Evolutionary conservation across 2,113 vertebrate genomes (phyloP).

Genomic region (Callionymus lyra): DNA sequence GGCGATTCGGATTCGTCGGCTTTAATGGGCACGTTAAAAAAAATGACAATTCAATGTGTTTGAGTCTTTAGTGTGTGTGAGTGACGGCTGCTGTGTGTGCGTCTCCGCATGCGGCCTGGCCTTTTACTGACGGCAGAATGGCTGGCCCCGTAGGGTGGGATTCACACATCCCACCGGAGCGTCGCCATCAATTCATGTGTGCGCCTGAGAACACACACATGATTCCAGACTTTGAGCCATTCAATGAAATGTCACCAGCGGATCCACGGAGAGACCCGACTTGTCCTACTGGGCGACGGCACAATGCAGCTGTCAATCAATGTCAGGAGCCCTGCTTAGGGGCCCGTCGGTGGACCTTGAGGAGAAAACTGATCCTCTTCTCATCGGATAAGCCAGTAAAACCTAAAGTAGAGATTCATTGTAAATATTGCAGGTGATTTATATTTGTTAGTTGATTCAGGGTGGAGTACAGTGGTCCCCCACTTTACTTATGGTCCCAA

Average conservation of each 20-base stretch:
- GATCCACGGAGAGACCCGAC: constrained; percentile 23
- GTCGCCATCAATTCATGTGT: constrained; percentile 14
- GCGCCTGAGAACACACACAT: constrained; percentile 4
- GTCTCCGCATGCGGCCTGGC: constrained; percentile 31
- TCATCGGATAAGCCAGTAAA: no score
- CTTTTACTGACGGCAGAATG: constrained; percentile 45
- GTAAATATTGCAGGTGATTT: neutral
- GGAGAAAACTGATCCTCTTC: neutral
- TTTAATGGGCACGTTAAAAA: neutral
- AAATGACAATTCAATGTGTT: constrained; percentile 5
- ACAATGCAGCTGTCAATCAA: constrained; percentile 52
- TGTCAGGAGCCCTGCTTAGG: constrained; percentile 18
- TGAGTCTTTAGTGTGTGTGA: constrained; percentile 21
- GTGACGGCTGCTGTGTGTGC: constrained; percentile 37
- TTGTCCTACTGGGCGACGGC: constrained; percentile 30
- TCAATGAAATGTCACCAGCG: constrained; percentile 18
- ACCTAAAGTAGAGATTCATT: neutral
- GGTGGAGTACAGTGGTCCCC: no score
- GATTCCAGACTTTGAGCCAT: constrained; percentile 2
- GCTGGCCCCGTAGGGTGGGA: constrained; percentile 37
- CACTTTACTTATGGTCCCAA: no score
- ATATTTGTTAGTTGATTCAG: no score
- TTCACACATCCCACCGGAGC: constrained; percentile 38
- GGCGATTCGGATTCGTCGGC: constrained; percentile 5
- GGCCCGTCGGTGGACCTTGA: constrained; percentile 19